A percentile compares a stretch with the other conserved stretches of the same genome.
Conservation (phyloP, 2,888 invertebrate genomes). For the Scelioninae gen. 1 region DNA sequence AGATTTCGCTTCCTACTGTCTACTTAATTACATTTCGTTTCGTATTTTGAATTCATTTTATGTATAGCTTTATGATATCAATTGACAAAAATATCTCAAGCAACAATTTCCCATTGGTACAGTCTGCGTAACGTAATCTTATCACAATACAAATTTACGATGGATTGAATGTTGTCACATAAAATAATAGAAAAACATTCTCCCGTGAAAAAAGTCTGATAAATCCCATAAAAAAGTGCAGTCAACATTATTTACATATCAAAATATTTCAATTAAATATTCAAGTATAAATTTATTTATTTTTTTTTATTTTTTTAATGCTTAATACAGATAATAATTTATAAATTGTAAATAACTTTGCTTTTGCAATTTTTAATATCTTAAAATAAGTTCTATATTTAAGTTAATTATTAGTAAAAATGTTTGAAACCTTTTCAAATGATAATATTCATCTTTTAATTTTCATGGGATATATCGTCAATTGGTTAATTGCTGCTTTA, state of each 20-base stretch:
- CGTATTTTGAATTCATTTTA: slow-evolving; percentile 33
- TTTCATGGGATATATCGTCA: too few species aligned
- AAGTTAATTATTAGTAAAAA: not conserved
- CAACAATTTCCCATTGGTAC: slow-evolving; percentile 34
- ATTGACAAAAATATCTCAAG: slow-evolving; percentile 49
- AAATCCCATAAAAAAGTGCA: not conserved
- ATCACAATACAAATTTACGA: slow-evolving; percentile 1
- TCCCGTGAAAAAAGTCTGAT: not conserved
- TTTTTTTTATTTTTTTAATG: not conserved
- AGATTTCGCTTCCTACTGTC: slow-evolving; percentile 43
- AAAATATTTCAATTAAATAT: too few species aligned
- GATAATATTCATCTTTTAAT: too few species aligned
- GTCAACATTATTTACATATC: too few species aligned
- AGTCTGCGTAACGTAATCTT: not conserved
- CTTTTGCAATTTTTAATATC: not conserved
- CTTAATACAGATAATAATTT: not conserved
- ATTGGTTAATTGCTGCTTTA: slow-evolving; percentile 34
- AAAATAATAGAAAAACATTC: slow-evolving; percentile 5
- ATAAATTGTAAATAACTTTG: too few species aligned
- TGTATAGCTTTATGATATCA: slow-evolving; percentile 31
- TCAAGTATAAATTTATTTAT: too few species aligned
- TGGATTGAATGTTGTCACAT: not conserved
- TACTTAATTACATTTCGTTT: slow-evolving; percentile 50
- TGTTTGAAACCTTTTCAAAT: not conserved
- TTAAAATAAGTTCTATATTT: not conserved